Evolutionary conservation across 2,888 invertebrate species (phyloP).

Genomic region (Dromius quadrimaculatus): DNA sequence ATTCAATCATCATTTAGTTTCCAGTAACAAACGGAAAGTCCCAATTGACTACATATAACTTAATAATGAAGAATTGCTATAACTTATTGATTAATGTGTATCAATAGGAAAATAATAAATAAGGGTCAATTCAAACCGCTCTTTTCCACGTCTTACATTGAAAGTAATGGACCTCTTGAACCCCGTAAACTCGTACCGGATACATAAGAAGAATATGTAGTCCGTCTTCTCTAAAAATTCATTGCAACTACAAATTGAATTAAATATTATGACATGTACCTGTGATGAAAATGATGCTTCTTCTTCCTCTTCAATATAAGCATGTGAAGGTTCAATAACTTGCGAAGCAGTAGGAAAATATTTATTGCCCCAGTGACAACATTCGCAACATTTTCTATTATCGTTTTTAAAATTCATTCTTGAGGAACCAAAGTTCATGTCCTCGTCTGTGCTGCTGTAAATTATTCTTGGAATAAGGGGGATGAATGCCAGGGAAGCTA

Average conservation of each 20-base stretch:
- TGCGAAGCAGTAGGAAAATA: slow-evolving; percentile 29
- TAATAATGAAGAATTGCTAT: too few species aligned
- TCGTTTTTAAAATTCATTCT: slow-evolving; percentile 4
- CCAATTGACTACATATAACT: too few species aligned
- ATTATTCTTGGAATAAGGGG: slow-evolving; percentile 19
- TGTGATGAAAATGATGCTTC: background rate
- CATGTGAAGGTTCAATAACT: background rate
- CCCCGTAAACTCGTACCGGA: background rate
- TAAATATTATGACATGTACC: background rate
- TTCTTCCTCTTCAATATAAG: background rate
- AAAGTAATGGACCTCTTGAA: background rate
- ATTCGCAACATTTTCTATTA: background rate
- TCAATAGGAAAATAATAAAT: too few species aligned
- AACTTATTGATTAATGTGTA: too few species aligned
- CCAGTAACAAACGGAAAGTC: too few species aligned
- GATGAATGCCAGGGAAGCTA: slow-evolving; percentile 52
- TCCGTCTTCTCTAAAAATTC: too few species aligned
- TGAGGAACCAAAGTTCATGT: background rate
- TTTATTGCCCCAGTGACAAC: slow-evolving; percentile 18
- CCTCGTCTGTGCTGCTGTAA: background rate
- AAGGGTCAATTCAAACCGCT: too few species aligned
- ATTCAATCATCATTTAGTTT: too few species aligned
- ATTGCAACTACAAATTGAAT: background rate
- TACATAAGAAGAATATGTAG: background rate
- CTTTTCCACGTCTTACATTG: too few species aligned